Base-by-base conservation (phyloP, 1,140 invertebrate genomes). In the Caenorhabditis remanei region DNA sequence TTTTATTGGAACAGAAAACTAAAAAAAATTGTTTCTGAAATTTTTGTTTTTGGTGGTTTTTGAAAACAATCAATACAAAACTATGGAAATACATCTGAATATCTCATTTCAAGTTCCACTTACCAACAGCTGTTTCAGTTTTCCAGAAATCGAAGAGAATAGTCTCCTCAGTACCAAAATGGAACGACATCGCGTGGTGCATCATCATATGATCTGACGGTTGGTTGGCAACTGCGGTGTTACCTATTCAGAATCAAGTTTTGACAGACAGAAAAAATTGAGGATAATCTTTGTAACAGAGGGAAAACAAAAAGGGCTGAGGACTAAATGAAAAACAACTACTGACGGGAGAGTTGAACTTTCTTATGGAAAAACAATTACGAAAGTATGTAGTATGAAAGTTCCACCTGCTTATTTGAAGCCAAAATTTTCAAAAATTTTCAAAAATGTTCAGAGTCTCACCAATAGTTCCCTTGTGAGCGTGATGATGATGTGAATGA, bases 121-220 rank as follows among this genome's bases (percentile, higher is more conserved):
- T 55, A 91, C 91, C 91, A n/a, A 90, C 46, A 32, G 88, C 32
- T 21, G 91, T 89, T 56, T 88, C 65, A 16, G 86, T 88, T 65
- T 85, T 89, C 91, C 91, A 92, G 86, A 91, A 92, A 41, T 55
- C 75, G 67, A 92, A 92, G 14, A 92, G 90, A 48, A 92, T 89
- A 6, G 89, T 90, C 75, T 92, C 92, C 14, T 82, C 65, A 56
- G 85, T 88, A 11, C 92, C 91, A 87, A 92, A 92, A 86, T 92
- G 92, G 58, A 92, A 92, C 13, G 84, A 65, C 91, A 91, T 92
- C 8, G 90, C 85, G 86, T 87, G 86, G 32, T 71, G 40, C 48
- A 61, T 58, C 87, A 87, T 87, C 71, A 79, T 79, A 32, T 79
- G 71, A 50, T 58, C 40, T 13, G 48, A 75, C 32, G 24, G 8